Evolutionary conservation across 2,888 invertebrate genomes (phyloP), one percentile per base, ranked within the genome.

Genomic region (Sicus ferrugineus): DNA sequence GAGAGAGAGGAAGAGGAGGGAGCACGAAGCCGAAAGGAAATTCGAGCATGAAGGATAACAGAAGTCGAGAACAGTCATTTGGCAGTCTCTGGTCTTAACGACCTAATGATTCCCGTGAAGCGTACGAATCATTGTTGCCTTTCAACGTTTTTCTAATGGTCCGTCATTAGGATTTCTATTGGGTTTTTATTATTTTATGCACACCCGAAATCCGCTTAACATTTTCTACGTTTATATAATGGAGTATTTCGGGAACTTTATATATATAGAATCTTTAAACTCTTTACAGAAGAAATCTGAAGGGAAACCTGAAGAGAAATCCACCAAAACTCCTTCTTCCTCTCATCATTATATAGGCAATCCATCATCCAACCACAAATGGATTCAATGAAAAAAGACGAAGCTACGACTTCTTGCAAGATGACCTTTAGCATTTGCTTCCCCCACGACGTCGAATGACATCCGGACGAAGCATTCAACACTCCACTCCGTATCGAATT

Each of bases 71-170:
- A 30, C 30, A 30, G 56, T 16, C 16, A 7, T 30, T 16, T 26
- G 30, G 9, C 16, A 30, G 56, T 2, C 16, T 30, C 30, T 56
- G 26, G n/a, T n/a, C n/a, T 5, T 56, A 56, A 42, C 42, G 42
- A 56, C 16, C 56, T 56, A 56, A 56, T 56, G 56, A 30, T 48
- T 48, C 21, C 21, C 48, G n/a, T n/a, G n/a, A 42, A 42, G 42
- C 42, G 42, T n/a, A 42, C 42, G n/a, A 42, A 4, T 42, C n/a
- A 42, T 42, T 42, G 42, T n/a, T 42, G n/a, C 16, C n/a, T 42
- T 42, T 42, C 42, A 42, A 9, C 42, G 14, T 42, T 4, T n/a
- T 42, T 42, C n/a, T 16, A 42, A 42, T 42, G 11, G 6, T 38
- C 11, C 38, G 42, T 16, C n/a, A n/a, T n/a, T n/a, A n/a, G n/a